These are phyloP conservation scores for Drosophila meridiana DNA, from an alignment of 2,888 invertebrate genomes.

Conservation along the genomic window DNA sequence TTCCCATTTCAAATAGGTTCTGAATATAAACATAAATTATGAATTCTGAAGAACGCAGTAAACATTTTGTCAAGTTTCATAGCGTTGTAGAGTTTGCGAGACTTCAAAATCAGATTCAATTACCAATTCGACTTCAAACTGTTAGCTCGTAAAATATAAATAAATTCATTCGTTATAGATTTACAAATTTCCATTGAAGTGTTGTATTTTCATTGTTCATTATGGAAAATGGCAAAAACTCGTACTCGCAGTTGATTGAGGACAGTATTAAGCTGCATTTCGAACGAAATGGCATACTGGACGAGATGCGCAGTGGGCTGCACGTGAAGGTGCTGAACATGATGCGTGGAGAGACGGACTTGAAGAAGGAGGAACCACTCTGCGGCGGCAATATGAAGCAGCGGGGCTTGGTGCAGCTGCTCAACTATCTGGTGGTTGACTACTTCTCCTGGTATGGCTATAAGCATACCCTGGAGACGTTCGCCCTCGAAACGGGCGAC, in stretches of 20 bases:
- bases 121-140: not conserved
- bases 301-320: slow-evolving; percentile 75
- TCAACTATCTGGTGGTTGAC: slow-evolving; percentile 83
- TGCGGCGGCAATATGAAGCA: slow-evolving; percentile 32
- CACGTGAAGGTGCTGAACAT: slow-evolving; percentile 76
- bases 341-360: slow-evolving; percentile 60
- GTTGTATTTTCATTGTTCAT: not conserved
- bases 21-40: too few species aligned
- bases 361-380: slow-evolving; percentile 25
- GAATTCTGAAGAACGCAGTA: slow-evolving; percentile 16
- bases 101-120: not conserved
- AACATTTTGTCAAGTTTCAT: slow-evolving; percentile 12
- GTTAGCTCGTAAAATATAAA: slow-evolving; percentile 2
- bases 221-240: slow-evolving; percentile 29
- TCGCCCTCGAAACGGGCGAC: slow-evolving; percentile 80
- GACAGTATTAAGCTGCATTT: slow-evolving; percentile 70
- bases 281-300: slow-evolving; percentile 70
- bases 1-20: too few species aligned
- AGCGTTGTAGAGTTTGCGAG: too few species aligned
- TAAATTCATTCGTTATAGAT: slow-evolving; percentile 25
- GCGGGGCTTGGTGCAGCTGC: slow-evolving; percentile 38
- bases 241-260: slow-evolving; percentile 35
- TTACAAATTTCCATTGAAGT: slow-evolving; percentile 24
- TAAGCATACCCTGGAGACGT: slow-evolving; percentile 82
- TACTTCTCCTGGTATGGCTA: slow-evolving; percentile 83